Conservation (phyloP, 2,888 invertebrate species). For the Scaptomyza reducta region DNA sequence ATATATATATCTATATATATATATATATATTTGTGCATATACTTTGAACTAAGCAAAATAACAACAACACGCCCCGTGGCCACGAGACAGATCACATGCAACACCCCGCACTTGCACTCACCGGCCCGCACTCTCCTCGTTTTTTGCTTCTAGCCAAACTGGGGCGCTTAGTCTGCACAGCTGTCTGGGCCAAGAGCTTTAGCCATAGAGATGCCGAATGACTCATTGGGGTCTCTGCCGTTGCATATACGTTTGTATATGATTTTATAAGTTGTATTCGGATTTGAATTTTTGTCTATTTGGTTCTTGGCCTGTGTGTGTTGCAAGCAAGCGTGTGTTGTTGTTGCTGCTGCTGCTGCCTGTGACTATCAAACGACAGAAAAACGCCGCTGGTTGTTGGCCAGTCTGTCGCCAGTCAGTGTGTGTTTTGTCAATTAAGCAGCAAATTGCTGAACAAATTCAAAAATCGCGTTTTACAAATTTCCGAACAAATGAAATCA, state of each 20-base stretch:
- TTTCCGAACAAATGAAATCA: conserved; percentile 67
- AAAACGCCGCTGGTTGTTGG: conserved; percentile 74
- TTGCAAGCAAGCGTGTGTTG: conserved; percentile 23
- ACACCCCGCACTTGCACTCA: conserved; percentile 1
- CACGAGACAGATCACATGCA: conserved; percentile 64
- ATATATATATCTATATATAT: conserved; percentile 23
- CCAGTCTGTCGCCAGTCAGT: conserved; percentile 56
- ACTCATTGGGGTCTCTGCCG: conserved; percentile 68
- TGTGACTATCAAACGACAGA: conserved; percentile 50
- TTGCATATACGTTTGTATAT: conserved; percentile 66
- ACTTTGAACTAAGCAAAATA: not conserved
- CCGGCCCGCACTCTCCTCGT: not conserved
- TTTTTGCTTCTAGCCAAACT: conserved; percentile 31
- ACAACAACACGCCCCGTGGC: conserved; percentile 68
- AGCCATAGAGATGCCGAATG: conserved; percentile 37
- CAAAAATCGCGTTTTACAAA: conserved; percentile 81
- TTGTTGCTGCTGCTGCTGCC: conserved; percentile 28
- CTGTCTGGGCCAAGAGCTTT: conserved; percentile 67
- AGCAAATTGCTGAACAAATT: conserved; percentile 83
- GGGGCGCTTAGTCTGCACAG: conserved; percentile 70
- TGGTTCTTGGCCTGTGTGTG: conserved; percentile 20
- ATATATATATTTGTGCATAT: conserved; percentile 31
- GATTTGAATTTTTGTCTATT: conserved; percentile 29
- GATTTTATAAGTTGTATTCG: conserved; percentile 78
- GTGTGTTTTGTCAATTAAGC: conserved; percentile 82